Evolutionary conservation across 2,797 vertebrate genomes (phyloP).

Genomic region (Tinamus major): DNA sequence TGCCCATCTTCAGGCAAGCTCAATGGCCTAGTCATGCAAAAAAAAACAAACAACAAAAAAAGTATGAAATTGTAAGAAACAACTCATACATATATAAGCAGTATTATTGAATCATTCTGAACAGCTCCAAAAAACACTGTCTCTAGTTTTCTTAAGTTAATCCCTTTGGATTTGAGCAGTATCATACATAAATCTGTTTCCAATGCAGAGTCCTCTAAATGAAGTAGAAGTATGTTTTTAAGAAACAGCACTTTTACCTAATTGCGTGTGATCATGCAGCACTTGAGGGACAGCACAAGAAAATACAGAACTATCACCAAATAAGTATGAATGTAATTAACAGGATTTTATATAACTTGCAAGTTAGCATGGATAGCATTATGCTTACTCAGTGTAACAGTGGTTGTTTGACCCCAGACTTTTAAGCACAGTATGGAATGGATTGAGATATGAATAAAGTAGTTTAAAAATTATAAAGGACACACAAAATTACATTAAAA

Average conservation of each 20-base stretch:
- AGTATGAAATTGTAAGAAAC: background rate
- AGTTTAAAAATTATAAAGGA: background rate
- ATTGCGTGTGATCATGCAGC: background rate
- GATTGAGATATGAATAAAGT: background rate
- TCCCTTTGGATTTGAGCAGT: background rate
- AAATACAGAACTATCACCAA: background rate
- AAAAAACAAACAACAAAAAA: background rate
- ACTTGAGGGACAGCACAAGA: background rate
- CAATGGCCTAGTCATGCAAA: background rate
- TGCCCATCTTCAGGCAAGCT: background rate
- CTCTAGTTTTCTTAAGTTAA: background rate
- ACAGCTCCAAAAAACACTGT: background rate
- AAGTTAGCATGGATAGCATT: background rate
- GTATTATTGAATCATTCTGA: background rate
- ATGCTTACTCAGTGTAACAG: background rate
- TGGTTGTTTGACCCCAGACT: background rate
- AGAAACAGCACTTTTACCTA: background rate
- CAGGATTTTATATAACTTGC: background rate
- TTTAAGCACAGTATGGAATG: background rate
- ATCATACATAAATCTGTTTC: background rate
- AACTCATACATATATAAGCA: rapidly evolving
- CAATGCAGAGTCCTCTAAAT: background rate
- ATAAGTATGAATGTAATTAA: background rate
- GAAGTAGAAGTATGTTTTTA: background rate
- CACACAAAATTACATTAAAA: background rate